Base-by-base conservation (phyloP, 2,113 vertebrate species). In the Entelurus aequoreus region DNA sequence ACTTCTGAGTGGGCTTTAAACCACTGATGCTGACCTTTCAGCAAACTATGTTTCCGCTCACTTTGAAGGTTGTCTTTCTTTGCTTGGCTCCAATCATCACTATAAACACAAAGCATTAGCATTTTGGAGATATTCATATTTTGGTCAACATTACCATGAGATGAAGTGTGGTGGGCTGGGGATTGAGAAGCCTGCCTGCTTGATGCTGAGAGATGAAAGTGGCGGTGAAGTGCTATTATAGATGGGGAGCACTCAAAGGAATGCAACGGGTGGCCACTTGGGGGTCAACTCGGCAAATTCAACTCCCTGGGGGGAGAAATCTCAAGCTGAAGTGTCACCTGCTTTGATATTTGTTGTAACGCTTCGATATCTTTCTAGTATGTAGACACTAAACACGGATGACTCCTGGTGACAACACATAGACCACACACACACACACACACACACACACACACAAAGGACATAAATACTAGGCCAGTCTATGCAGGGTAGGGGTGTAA, bases 201-300 rank as follows among this genome's bases (percentile, higher is more conserved):
- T 69, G 66, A 47, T 60, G 68, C 71, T 66, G 81, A 66, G 50
- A 77, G 78, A 85, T 87, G 78, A 82, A 84, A 85, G 79, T 71
- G 76, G 63, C 28, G 73, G 42, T 69, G 77, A 73, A 86, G 82
- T 82, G 83, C 79, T 85, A 78, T 86, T 84, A 81, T 81, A 78
- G 71, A 56, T 80, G 60, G 73, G 84, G 84, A 69, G 79, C 76
- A 69, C 85, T 86, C 82, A 78, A 70, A 80, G 83, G 76, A 76
- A 82, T 70, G 77, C 83, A 74, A 69, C 82, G 72, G 80, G 83
- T 76, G 77, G 67, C 72, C 83, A 87, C 82, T 82, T 70, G 40
- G 59, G 77, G 84, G 75, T 86, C 84, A 84, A 78, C 72, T 79
- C 75, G 67, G 71, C 62, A 68, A 77, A 71, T 75, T 76, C 35